Conservation (phyloP, 1,140 invertebrate species). For the Oscheius sp. region DNA sequence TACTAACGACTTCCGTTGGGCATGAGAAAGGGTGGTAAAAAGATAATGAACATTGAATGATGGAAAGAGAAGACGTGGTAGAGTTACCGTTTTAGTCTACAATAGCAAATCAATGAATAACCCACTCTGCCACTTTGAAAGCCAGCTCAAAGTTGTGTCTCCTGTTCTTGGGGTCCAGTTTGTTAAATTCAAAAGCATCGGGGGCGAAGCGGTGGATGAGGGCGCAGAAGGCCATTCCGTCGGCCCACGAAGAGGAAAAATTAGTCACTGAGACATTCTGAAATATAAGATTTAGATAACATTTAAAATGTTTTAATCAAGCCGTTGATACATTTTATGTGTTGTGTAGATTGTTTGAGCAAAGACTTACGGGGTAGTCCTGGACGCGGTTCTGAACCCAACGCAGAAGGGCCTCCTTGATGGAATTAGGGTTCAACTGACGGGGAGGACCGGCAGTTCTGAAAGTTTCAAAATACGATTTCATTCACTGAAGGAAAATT, state of each 20-base stretch:
- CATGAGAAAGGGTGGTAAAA: not conserved
- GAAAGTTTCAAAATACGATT: too few species aligned
- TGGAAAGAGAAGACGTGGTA: not conserved
- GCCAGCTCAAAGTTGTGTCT: constrained; percentile 91
- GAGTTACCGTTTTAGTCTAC: not conserved
- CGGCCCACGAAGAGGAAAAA: constrained; percentile 91
- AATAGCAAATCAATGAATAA: too few species aligned
- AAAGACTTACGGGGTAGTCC: constrained; percentile 39
- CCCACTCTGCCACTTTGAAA: constrained; percentile 94
- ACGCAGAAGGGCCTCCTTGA: constrained; percentile 43
- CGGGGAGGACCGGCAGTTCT: constrained; percentile 23
- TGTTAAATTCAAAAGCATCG: constrained; percentile 86
- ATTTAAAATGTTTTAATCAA: not conserved
- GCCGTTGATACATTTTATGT: too few species aligned
- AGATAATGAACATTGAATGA: not conserved
- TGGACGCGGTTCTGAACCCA: constrained; percentile 39
- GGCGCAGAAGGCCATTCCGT: constrained; percentile 93
- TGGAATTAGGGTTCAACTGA: constrained; percentile 39
- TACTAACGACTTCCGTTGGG: not conserved
- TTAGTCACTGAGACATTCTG: constrained; percentile 92
- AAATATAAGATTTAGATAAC: constrained; percentile 36
- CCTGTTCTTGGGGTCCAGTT: constrained; percentile 80
- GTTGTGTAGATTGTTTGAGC: not conserved
- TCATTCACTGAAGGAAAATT: too few species aligned
- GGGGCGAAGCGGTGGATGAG: constrained; percentile 91